phyloP scores from a whole-genome alignment of 1,140 invertebrate genomes.

The Kradibia gibbosae region DNA sequence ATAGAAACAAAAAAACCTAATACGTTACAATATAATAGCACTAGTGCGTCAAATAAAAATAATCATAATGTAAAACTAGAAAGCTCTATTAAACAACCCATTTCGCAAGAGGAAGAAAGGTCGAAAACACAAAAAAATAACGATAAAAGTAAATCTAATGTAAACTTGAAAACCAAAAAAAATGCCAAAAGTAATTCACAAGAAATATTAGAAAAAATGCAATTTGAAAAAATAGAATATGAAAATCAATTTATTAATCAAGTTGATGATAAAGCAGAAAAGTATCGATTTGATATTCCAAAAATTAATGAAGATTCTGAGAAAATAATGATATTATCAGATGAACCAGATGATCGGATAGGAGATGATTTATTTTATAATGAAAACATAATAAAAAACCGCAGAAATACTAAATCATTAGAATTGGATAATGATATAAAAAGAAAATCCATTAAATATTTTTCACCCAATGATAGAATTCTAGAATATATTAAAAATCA shows the following conservation, averaged over 20 bases:
- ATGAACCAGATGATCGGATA: too few species aligned
- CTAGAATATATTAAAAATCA: conserved; percentile 55
- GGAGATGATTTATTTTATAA: background rate
- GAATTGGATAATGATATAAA: conserved; percentile 40
- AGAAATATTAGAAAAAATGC: background rate
- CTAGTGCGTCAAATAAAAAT: background rate
- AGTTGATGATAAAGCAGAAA: background rate
- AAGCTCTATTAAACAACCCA: conserved; percentile 8
- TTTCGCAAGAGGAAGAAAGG: background rate
- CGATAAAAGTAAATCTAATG: background rate
- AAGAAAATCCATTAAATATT: conserved; percentile 57
- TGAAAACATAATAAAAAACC: background rate
- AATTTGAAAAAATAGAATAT: background rate
- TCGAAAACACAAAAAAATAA: background rate
- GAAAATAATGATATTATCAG: background rate
- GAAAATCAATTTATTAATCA: background rate
- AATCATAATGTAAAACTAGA: background rate
- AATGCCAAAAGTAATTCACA: background rate
- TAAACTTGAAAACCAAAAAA: background rate
- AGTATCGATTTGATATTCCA: background rate
- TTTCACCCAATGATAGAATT: conserved; percentile 55
- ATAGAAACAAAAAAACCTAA: background rate
- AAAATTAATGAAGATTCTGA: background rate
- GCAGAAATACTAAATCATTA: background rate
- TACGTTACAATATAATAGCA: too few species aligned